phyloP scores from a whole-genome alignment of 1,140 invertebrate species.

The Solen grandis region DNA sequence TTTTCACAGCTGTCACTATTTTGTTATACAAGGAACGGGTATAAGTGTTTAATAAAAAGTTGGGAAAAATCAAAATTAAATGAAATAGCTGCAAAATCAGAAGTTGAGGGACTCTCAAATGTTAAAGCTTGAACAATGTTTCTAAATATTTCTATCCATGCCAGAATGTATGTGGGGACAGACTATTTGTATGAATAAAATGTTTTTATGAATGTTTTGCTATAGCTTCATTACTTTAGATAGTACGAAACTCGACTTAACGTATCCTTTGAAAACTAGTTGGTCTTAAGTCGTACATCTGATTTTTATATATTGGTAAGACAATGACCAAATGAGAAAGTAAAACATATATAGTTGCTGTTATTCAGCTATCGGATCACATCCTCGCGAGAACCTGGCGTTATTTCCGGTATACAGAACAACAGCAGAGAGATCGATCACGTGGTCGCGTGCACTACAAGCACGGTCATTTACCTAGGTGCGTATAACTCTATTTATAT shows the following conservation, averaged over 20 bases:
- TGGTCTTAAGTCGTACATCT: too few relatives aligned
- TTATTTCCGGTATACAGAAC: slow-evolving; percentile 95
- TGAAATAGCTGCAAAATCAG: too few relatives aligned
- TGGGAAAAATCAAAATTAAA: too few relatives aligned
- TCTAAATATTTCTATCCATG: not conserved
- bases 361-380: slow-evolving; percentile 80
- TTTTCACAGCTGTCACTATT: too few relatives aligned
- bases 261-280: too few relatives aligned
- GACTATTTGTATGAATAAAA: not conserved
- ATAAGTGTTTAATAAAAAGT: too few relatives aligned
- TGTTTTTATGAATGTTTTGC: not conserved
- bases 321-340: too few relatives aligned
- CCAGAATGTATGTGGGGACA: not conserved
- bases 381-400: slow-evolving; percentile 94
- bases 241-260: too few relatives aligned
- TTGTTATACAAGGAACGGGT: too few relatives aligned
- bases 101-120: slow-evolving; percentile 41
- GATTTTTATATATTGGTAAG: too few relatives aligned
- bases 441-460: slow-evolving; percentile 93
- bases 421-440: slow-evolving; percentile 94
- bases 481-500: not conserved
- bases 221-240: too few relatives aligned
- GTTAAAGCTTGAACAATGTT: slow-evolving; percentile 6
- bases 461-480: slow-evolving; percentile 81
- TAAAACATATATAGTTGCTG: slow-evolving; percentile 1